phyloP scores from a whole-genome alignment of 2,888 invertebrate species.

The Yponomeuta malinellus region DNA sequence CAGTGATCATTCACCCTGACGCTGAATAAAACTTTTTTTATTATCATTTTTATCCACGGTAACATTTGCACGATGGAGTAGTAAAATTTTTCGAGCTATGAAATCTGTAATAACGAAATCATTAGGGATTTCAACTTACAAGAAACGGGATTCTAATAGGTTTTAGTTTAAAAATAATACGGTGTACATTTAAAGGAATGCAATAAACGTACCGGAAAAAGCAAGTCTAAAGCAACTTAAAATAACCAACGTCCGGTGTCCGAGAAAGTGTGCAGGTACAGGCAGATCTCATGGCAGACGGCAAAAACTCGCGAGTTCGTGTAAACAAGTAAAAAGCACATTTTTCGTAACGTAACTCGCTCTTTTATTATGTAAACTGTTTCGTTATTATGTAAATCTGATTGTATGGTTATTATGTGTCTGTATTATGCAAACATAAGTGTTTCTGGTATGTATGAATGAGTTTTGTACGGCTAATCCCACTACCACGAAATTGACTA shows the following conservation, averaged over 20 bases:
- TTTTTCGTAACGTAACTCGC: not conserved
- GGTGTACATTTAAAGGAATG: not conserved
- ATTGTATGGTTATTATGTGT: too few relatives aligned
- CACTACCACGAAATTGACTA: not conserved
- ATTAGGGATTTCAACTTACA: not conserved
- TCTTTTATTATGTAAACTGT: slow-evolving; percentile 10
- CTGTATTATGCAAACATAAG: too few relatives aligned
- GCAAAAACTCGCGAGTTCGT: not conserved
- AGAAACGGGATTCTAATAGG: not conserved
- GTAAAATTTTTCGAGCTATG: too few relatives aligned
- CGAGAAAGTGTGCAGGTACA: slow-evolving; percentile 5
- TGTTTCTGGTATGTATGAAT: slow-evolving; percentile 7
- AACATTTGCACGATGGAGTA: too few relatives aligned
- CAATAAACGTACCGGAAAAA: slow-evolving; percentile 10
- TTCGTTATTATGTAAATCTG: too few relatives aligned
- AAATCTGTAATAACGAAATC: not conserved
- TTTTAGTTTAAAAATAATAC: not conserved
- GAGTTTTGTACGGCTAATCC: slow-evolving; percentile 5
- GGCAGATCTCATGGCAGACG: not conserved
- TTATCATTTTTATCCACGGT: too few relatives aligned
- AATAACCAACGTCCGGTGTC: slow-evolving; percentile 1
- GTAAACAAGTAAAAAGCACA: slow-evolving; percentile 2
- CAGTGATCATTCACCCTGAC: too few relatives aligned
- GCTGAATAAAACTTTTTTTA: too few relatives aligned
- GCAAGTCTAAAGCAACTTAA: slow-evolving; percentile 6